These are phyloP conservation scores for Zoroaster sp. DNA, from an alignment of 53 echinoderm and acorn worm species.

Conservation along the genomic window DNA sequence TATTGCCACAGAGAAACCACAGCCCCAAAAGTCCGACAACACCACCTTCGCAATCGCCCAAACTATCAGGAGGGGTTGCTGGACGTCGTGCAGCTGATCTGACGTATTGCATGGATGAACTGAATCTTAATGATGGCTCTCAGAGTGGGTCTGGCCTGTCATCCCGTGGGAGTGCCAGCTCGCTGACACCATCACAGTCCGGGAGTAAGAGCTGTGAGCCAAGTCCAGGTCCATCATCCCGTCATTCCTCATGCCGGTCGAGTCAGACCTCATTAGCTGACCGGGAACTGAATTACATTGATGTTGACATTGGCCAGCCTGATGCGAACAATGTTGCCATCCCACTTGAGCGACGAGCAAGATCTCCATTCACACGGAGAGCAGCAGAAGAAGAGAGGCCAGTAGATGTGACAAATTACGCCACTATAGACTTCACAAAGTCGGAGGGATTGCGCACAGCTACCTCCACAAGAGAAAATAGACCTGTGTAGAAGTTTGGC, in stretches of 20 bases:
- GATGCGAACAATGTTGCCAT: slow-evolving; percentile 29
- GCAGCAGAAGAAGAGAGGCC: slow-evolving; percentile 80
- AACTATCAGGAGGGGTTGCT: not conserved
- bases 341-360: slow-evolving; percentile 51
- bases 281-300: slow-evolving; percentile 90
- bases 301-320: slow-evolving; percentile 82
- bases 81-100: slow-evolving; percentile 16
- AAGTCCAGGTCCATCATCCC: slow-evolving; percentile 61
- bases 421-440: slow-evolving; percentile 96
- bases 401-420: slow-evolving; percentile 76
- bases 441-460: slow-evolving; percentile 85
- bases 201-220: slow-evolving; percentile 44
- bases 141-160: not conserved
- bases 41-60: slow-evolving; percentile 56
- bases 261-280: slow-evolving; percentile 69
- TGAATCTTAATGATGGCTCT: slow-evolving; percentile 24
- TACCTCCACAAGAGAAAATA: slow-evolving; percentile 71
- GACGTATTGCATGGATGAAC: slow-evolving; percentile 54
- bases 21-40: slow-evolving; percentile 12
- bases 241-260: slow-evolving; percentile 70
- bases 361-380: slow-evolving; percentile 75
- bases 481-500: slow-evolving; percentile 35
- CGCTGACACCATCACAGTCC: slow-evolving; percentile 16
- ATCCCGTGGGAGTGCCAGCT: slow-evolving; percentile 58
- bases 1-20: slow-evolving; percentile 3